Conservation (phyloP, 2,113 vertebrate species). For the Silurus glanis region DNA sequence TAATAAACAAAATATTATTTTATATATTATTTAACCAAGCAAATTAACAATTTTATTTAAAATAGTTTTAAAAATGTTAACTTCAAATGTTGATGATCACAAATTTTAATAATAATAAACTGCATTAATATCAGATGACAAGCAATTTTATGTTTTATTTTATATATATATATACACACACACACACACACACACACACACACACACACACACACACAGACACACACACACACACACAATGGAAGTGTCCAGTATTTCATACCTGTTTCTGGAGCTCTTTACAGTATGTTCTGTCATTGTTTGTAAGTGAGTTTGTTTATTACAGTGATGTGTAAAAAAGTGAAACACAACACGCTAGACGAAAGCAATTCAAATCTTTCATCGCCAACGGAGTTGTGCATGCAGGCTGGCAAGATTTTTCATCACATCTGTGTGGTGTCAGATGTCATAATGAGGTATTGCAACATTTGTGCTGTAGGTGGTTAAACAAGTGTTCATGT, state of each 20-base stretch:
- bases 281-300: background rate
- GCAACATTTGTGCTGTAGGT: slow-evolving; percentile 15
- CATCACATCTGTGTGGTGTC: background rate
- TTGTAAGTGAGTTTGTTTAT: background rate
- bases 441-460: slow-evolving; percentile 26
- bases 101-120: no score
- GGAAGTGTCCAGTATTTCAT: background rate
- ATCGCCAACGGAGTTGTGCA: background rate
- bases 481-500: background rate
- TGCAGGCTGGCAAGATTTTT: background rate
- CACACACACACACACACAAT: no score
- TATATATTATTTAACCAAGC: no score
- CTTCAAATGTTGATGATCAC: no score
- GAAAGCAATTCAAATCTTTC: background rate
- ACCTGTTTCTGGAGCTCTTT: background rate
- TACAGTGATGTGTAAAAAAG: slow-evolving; percentile 16
- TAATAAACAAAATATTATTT: no score
- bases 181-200: no score
- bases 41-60: no score
- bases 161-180: no score
- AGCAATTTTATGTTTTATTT: no score
- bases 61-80: no score
- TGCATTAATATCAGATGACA: no score
- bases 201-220: no score
- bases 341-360: slow-evolving; percentile 9